These are phyloP conservation scores for Montipora sp. DNA, from an alignment of 64 coral and sea anemone genomes.

Conservation along the genomic window DNA sequence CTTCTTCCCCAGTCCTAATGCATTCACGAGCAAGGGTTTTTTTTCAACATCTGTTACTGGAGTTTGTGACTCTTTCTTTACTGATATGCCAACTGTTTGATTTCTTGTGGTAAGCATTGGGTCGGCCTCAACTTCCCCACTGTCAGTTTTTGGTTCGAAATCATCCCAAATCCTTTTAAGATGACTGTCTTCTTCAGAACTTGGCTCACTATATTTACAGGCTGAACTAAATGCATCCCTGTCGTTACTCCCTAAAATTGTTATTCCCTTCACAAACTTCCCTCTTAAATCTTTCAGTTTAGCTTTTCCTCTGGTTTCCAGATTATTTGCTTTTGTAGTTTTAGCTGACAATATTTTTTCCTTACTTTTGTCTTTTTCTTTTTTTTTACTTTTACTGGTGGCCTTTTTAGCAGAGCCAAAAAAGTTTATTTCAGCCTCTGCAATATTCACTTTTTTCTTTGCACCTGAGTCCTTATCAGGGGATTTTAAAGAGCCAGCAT, in stretches of 20 bases:
- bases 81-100: not conserved
- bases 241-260: not conserved
- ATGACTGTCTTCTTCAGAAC: not conserved
- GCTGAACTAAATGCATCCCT: not conserved
- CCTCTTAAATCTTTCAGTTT: not conserved
- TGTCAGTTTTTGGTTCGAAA: conserved; percentile 13
- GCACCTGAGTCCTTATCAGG: not conserved
- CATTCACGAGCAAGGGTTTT: conserved; percentile 15
- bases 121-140: not conserved
- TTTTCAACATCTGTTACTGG: not conserved
- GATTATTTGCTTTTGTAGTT: not conserved
- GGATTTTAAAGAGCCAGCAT: not conserved
- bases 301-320: not conserved
- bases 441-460: conserved; percentile 11
- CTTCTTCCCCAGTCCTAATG: conserved; percentile 83
- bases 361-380: conserved; percentile 11
- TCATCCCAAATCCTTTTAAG: conserved; percentile 41
- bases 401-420: conserved; percentile 24
- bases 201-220: not conserved
- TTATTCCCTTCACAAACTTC: not conserved
- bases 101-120: not conserved
- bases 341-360: not conserved
- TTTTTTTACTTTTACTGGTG: not conserved
- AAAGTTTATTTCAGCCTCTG: conserved; percentile 42
- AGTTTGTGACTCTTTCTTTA: not conserved